phyloP scores from a whole-genome alignment of 2,888 invertebrate species.

The Mythimna pallens region DNA sequence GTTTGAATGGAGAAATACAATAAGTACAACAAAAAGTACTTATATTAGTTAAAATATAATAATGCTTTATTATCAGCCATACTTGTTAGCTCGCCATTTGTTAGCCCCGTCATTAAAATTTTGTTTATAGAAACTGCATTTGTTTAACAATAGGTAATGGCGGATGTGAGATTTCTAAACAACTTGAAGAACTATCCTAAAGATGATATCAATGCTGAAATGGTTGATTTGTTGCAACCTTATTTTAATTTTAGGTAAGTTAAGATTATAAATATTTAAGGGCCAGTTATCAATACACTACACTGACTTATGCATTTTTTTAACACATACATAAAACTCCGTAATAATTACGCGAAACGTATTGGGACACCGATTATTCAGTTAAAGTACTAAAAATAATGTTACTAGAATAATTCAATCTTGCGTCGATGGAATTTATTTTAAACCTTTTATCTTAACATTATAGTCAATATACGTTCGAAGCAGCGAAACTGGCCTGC shows the following conservation, averaged over 20 bases:
- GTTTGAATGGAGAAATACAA: not conserved
- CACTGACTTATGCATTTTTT: not conserved
- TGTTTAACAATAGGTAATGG: constrained; percentile 91
- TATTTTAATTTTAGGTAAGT: constrained; percentile 92
- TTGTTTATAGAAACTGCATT: not conserved
- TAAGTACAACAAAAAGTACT: not conserved
- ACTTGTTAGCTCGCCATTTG: not conserved
- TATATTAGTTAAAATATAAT: not conserved
- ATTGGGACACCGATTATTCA: not conserved
- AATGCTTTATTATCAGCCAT: not conserved
- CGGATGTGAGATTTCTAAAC: constrained; percentile 94
- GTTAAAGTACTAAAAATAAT: not conserved
- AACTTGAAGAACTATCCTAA: constrained; percentile 96
- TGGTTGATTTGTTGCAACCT: constrained; percentile 95
- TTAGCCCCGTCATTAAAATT: not conserved
- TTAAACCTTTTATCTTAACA: not conserved
- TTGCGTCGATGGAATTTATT: not conserved
- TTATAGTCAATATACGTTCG: constrained; percentile 93
- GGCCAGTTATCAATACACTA: no score
- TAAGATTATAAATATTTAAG: not conserved
- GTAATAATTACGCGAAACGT: no score
- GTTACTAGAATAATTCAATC: not conserved
- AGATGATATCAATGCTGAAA: constrained; percentile 97
- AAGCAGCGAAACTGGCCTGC: constrained; percentile 96
- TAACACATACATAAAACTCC: not conserved